Conservation (phyloP, 2,888 invertebrate species). For the Andrena flavipes region DNA sequence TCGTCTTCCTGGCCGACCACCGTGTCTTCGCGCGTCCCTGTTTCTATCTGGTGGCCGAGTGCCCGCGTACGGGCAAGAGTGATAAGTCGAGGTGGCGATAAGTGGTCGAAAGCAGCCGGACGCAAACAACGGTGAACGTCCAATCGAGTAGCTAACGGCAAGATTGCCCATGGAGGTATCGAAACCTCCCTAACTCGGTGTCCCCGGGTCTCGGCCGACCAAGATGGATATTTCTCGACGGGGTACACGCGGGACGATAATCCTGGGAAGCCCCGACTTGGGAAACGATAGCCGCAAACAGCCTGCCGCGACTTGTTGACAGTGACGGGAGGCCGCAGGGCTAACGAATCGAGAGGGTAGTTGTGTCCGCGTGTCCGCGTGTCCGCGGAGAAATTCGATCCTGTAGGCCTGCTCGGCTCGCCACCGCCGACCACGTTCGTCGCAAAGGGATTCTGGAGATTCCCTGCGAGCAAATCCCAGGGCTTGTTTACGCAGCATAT, state of each 20-base stretch:
- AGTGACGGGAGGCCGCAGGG: conserved; percentile 56
- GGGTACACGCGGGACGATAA: background rate
- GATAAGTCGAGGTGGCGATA: background rate
- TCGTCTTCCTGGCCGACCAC: conserved; percentile 25
- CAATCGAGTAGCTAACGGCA: background rate
- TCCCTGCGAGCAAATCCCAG: conserved; percentile 63
- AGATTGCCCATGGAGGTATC: background rate
- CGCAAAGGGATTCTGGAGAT: conserved; percentile 67
- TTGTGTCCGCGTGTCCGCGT: conserved; percentile 12
- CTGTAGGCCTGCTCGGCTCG: conserved; percentile 22
- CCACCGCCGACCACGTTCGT: conserved; percentile 22
- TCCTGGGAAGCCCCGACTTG: conserved; percentile 17
- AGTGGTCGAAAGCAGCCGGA: background rate
- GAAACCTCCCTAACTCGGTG: background rate
- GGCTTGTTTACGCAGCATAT: conserved; percentile 74
- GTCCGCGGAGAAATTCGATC: conserved; percentile 52
- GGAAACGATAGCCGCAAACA: conserved; percentile 41
- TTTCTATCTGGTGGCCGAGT: too few species aligned
- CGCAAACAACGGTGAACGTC: background rate
- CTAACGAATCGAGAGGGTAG: conserved; percentile 53
- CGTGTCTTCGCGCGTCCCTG: background rate
- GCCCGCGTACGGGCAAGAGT: background rate
- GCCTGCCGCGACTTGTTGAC: conserved; percentile 44
- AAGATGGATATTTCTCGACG: background rate
- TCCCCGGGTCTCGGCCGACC: background rate